phyloP scores from a whole-genome alignment of 2,797 vertebrate species.

The Gymnodraco acuticeps region DNA sequence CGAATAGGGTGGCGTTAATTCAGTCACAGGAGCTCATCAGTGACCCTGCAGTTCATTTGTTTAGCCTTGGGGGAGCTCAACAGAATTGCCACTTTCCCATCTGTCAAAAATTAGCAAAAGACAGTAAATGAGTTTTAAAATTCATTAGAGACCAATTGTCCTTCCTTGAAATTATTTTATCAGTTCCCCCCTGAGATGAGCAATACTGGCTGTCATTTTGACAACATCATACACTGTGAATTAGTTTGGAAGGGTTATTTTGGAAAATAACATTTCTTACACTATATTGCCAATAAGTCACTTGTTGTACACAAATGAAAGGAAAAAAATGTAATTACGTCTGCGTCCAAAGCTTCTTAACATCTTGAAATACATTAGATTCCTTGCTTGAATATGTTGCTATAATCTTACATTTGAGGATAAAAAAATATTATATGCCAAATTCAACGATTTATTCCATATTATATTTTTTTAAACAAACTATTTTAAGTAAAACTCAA shows the following conservation, averaged over 20 bases:
- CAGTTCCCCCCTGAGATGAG: slow-evolving; percentile 55
- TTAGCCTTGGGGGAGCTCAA: slow-evolving; percentile 70
- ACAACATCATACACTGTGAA: slow-evolving; percentile 37
- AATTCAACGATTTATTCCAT: not conserved
- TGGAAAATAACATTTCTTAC: slow-evolving; percentile 31
- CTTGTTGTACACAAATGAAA: not conserved
- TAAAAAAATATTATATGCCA: not conserved
- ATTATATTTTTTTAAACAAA: not conserved
- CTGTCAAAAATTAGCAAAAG: slow-evolving; percentile 77
- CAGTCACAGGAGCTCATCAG: slow-evolving; percentile 58
- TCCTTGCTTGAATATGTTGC: not conserved
- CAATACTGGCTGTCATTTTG: slow-evolving; percentile 49
- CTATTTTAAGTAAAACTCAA: not conserved
- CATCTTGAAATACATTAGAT: not conserved
- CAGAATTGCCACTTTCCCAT: slow-evolving; percentile 73
- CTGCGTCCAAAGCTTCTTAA: not conserved
- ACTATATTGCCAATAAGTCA: not conserved
- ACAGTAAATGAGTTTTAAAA: slow-evolving; percentile 73
- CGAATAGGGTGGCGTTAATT: slow-evolving; percentile 56
- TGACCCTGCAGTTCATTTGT: slow-evolving; percentile 68
- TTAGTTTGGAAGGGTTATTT: slow-evolving; percentile 36
- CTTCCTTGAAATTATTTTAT: slow-evolving; percentile 70
- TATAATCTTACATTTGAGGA: not conserved
- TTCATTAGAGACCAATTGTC: slow-evolving; percentile 77
- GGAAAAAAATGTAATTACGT: not conserved